Evolutionary conservation across 2,113 vertebrate species (phyloP).

Genomic region (Formicarius rufipectus): DNA sequence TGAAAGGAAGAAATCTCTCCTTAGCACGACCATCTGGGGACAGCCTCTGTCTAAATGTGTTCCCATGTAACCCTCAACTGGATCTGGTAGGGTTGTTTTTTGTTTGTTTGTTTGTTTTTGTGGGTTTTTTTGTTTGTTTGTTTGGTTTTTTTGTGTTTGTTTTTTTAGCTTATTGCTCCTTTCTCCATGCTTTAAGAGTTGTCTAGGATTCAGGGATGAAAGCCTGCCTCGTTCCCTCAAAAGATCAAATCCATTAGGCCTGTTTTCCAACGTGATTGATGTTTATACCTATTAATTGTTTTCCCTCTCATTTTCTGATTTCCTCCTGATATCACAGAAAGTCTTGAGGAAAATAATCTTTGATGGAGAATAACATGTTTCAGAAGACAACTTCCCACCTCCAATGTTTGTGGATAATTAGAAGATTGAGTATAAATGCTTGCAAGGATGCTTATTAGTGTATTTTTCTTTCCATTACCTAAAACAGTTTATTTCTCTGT

Average conservation of each 20-base stretch:
- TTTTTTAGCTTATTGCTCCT: not conserved
- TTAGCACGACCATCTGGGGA: not conserved
- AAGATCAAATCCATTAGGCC: conserved; percentile 36
- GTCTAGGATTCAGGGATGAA: not conserved
- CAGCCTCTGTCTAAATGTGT: not conserved
- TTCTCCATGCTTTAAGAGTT: not conserved
- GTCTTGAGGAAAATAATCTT: conserved; percentile 33
- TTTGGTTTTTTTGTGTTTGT: too few species aligned
- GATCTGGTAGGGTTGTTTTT: too few species aligned
- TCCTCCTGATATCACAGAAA: conserved; percentile 52
- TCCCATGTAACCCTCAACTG: not conserved
- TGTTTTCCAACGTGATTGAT: conserved; percentile 25
- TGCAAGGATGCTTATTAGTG: not conserved
- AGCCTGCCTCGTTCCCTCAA: not conserved
- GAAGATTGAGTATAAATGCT: not conserved
- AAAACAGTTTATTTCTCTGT: not conserved
- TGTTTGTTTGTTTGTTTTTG: too few species aligned
- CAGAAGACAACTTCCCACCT: conserved; percentile 33
- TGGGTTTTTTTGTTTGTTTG: too few species aligned
- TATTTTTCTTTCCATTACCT: not conserved
- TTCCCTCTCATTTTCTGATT: conserved; percentile 58
- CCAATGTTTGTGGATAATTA: conserved; percentile 19
- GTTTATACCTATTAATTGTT: conserved; percentile 64
- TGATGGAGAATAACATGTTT: conserved; percentile 47
- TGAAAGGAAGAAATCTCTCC: not conserved